These are phyloP conservation scores for Tiaroga cobitis DNA, from an alignment of 2,797 vertebrate genomes.

Conservation along the genomic window DNA sequence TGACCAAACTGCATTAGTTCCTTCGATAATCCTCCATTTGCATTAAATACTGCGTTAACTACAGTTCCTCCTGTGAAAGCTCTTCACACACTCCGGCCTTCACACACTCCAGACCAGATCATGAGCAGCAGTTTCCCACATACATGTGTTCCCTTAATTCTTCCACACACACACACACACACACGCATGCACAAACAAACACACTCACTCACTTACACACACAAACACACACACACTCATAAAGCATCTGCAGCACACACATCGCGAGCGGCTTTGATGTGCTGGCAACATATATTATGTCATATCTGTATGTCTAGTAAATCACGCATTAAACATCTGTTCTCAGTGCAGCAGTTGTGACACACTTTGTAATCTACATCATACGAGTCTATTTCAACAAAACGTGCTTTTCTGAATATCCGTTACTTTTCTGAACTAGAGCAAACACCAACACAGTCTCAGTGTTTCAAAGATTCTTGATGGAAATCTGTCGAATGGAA, in stretches of 20 bases:
- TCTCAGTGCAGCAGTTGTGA: background rate
- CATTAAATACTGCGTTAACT: constrained; percentile 26
- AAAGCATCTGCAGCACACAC: background rate
- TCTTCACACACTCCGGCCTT: constrained; percentile 55
- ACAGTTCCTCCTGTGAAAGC: constrained; percentile 14
- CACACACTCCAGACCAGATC: constrained; percentile 52
- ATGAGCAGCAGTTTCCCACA: constrained; percentile 55
- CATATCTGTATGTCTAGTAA: background rate
- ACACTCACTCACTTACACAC: no score
- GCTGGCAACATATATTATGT: background rate
- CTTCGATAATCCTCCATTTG: constrained; percentile 50
- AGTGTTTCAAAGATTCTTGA: background rate
- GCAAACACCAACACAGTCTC: background rate
- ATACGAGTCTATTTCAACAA: background rate
- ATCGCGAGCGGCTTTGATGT: background rate
- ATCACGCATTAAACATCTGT: background rate
- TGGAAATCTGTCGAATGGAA: background rate
- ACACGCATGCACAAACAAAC: no score
- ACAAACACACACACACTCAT: no score
- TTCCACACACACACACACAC: no score
- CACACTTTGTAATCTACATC: background rate
- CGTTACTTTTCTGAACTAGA: background rate
- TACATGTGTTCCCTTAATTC: constrained; percentile 42
- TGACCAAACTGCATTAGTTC: constrained; percentile 23
- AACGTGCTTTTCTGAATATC: no score